phyloP scores from a whole-genome alignment of 2,113 vertebrate genomes.

The Fulica atra region DNA sequence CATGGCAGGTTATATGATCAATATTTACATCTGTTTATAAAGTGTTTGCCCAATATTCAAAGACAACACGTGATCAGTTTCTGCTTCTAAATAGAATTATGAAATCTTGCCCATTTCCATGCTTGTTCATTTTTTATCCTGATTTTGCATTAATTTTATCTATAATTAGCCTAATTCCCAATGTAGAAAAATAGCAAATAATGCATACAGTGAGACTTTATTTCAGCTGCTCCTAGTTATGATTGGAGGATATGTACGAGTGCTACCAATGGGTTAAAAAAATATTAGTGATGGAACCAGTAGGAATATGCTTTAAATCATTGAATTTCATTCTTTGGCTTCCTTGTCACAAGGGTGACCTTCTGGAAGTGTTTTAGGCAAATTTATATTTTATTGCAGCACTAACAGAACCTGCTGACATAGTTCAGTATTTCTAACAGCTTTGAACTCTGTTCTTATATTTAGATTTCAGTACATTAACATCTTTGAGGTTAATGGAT shows the following conservation, averaged over 20 bases:
- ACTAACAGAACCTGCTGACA: neutral
- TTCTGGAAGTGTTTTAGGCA: neutral
- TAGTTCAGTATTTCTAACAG: neutral
- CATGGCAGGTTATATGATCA: neutral
- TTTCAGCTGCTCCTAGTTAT: neutral
- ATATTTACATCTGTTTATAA: neutral
- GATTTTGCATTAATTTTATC: neutral
- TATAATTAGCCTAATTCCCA: neutral
- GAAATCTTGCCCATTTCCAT: neutral
- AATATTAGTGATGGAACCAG: neutral
- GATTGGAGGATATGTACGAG: neutral
- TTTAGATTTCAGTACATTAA: neutral
- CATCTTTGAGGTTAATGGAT: neutral
- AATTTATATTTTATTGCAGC: neutral
- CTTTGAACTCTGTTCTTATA: neutral
- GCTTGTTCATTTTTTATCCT: neutral
- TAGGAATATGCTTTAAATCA: neutral
- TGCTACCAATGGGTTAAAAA: neutral
- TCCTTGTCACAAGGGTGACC: neutral
- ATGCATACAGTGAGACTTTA: fast-evolving
- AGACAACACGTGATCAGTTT: fast-evolving
- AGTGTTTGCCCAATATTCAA: neutral
- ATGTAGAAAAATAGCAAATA: neutral
- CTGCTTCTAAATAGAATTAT: neutral
- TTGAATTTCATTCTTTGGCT: neutral